phyloP scores from a whole-genome alignment of 2,797 vertebrate genomes.

The Premnoplex brunnescens region DNA sequence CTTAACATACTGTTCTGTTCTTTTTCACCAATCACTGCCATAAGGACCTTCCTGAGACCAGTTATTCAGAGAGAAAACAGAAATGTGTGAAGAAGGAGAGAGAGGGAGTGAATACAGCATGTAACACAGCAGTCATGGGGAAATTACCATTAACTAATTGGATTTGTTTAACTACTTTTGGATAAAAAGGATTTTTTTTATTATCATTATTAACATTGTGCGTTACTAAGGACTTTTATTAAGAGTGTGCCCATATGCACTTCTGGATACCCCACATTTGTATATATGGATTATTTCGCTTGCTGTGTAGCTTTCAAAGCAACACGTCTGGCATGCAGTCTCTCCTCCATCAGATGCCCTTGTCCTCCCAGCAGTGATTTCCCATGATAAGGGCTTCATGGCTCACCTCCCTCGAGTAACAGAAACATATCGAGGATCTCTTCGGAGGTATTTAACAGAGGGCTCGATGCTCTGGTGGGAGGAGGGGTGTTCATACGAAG shows the following conservation, averaged over 20 bases:
- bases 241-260: too few relatives aligned
- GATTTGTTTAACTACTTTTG: not conserved
- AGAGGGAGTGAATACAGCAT: not conserved
- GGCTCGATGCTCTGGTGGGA: constrained; percentile 15
- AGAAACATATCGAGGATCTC: not conserved
- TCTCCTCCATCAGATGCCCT: not conserved
- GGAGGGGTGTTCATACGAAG: constrained; percentile 26
- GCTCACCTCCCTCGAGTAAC: not conserved
- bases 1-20: not conserved
- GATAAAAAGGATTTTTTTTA: not conserved
- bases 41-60: not conserved
- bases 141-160: not conserved
- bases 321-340: not conserved
- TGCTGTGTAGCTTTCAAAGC: not conserved
- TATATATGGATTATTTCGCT: not conserved
- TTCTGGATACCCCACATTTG: not conserved
- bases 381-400: not conserved
- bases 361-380: not conserved
- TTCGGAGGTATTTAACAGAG: not conserved
- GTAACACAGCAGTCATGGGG: not conserved
- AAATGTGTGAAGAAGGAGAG: not conserved
- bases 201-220: not conserved
- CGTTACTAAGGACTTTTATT: not conserved
- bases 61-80: not conserved
- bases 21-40: not conserved